Evolutionary conservation across 2,113 vertebrate species (phyloP).

Genomic region (Gnathonemus echidnorhynchus): DNA sequence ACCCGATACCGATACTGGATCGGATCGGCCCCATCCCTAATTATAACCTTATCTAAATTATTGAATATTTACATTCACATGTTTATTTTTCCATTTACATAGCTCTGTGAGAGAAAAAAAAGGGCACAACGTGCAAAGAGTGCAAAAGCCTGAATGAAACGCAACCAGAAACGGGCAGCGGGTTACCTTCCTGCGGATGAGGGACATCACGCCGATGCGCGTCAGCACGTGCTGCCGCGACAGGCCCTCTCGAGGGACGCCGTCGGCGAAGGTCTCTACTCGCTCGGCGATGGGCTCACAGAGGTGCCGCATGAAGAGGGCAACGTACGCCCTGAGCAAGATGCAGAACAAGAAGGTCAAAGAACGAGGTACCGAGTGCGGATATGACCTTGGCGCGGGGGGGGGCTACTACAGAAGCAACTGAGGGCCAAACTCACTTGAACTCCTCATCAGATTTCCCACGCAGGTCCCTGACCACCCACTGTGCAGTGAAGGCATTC

Average conservation of each 20-base stretch:
- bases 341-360: neutral
- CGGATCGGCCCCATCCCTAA: too few species aligned
- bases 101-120: neutral
- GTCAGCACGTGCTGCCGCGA: slow-evolving; percentile 21
- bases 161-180: too few species aligned
- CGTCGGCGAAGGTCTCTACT: slow-evolving; percentile 68
- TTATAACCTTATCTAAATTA: neutral
- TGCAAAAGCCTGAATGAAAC: neutral
- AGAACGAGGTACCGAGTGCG: neutral
- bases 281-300: slow-evolving; percentile 52
- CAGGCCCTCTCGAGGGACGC: slow-evolving; percentile 58
- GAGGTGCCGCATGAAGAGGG: slow-evolving; percentile 31
- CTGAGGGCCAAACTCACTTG: slow-evolving; percentile 69
- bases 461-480: slow-evolving; percentile 91
- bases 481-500: slow-evolving; percentile 95
- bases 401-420: neutral
- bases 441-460: slow-evolving; percentile 98
- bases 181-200: slow-evolving; percentile 3
- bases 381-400: neutral
- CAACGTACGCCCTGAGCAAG: slow-evolving; percentile 12
- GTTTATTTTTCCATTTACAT: neutral
- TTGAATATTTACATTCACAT: neutral
- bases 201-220: neutral
- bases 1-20: too few species aligned
- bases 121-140: neutral